A percentile compares a stretch with the other conserved stretches of the same genome.
Conservation (phyloP, 2,797 vertebrate species). For the Rhinatrema bivittatum region DNA sequence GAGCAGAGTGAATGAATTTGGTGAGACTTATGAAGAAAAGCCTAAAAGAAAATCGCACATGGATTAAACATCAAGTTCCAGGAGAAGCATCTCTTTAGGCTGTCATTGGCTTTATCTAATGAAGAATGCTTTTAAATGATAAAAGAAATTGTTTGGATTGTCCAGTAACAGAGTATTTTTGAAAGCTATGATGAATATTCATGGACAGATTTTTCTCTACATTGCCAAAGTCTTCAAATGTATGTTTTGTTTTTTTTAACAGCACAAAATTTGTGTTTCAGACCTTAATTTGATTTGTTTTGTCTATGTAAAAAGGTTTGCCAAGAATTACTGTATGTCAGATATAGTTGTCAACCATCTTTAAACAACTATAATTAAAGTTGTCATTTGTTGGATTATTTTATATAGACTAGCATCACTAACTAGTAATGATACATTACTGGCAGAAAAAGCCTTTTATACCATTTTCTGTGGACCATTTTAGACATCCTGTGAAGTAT, state of each 20-base stretch:
- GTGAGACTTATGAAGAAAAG: constrained; percentile 77
- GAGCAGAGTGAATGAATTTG: constrained; percentile 74
- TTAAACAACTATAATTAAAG: too few species aligned
- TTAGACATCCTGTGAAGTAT: too few species aligned
- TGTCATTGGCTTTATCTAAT: constrained; percentile 28
- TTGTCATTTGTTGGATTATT: too few species aligned
- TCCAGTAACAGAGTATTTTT: constrained; percentile 46
- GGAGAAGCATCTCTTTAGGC: constrained; percentile 13
- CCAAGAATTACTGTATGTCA: too few species aligned
- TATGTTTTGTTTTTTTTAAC: constrained; percentile 26
- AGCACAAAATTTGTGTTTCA: constrained; percentile 11
- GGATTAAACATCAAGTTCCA: constrained; percentile 45
- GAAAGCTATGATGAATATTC: constrained; percentile 33
- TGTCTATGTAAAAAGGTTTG: constrained; percentile 3
- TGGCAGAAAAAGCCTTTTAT: too few species aligned
- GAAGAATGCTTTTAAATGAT: constrained; percentile 26
- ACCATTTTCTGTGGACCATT: too few species aligned
- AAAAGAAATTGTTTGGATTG: constrained; percentile 20
- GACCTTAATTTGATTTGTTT: background rate
- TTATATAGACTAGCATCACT: too few species aligned
- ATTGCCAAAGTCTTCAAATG: constrained; percentile 62
- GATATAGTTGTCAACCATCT: too few species aligned
- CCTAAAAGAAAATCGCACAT: constrained; percentile 65
- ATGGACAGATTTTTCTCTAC: constrained; percentile 37
- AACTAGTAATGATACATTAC: too few species aligned